These are phyloP conservation scores for Sebastes minor DNA, from an alignment of 2,797 vertebrate species.

Conservation along the genomic window DNA sequence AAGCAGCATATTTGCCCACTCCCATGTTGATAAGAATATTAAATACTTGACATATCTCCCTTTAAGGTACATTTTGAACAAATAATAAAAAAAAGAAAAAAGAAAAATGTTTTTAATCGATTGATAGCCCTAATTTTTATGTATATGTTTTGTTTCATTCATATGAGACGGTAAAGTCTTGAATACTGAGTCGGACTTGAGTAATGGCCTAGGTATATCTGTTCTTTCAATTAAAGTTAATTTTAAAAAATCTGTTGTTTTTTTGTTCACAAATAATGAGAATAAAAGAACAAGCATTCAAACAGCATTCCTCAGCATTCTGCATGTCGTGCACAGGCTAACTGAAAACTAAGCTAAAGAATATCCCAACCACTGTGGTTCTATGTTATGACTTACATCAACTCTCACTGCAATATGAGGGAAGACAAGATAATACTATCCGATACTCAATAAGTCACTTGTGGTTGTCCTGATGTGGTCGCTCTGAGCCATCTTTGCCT, in stretches of 20 bases:
- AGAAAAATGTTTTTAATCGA: no score
- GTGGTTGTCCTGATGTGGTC: neutral
- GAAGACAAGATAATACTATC: neutral
- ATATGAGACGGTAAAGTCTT: neutral
- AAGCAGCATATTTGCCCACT: no score
- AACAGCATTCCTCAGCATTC: neutral
- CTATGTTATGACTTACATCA: neutral
- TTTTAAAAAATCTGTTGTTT: neutral
- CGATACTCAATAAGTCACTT: neutral
- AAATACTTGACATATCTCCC: no score
- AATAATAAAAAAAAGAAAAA: no score
- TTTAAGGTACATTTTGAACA: no score
- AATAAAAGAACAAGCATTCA: neutral
- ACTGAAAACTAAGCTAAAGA: neutral
- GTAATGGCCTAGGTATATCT: no score
- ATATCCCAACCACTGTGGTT: neutral
- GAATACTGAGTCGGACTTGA: neutral
- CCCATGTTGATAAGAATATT: no score
- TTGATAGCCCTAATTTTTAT: no score
- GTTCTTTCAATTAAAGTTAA: neutral
- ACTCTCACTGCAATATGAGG: neutral
- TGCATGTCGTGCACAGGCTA: neutral
- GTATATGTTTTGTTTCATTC: no score
- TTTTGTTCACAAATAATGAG: neutral
- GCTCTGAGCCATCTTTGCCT: neutral